phyloP scores from a whole-genome alignment of 1,140 invertebrate genomes.

The Lysiphlebus fabarum region DNA sequence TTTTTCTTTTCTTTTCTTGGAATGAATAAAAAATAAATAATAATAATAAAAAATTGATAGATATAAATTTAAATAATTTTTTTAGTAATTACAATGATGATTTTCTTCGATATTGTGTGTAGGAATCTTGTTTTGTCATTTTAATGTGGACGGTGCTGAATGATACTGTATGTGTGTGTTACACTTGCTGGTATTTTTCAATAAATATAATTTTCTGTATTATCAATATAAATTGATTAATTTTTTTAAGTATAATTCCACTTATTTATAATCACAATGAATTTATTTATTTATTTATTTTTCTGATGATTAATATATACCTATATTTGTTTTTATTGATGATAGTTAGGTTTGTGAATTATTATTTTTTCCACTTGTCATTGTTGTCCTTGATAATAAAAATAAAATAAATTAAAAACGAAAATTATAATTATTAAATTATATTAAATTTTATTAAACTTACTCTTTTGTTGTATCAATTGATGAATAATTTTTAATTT shows the following conservation, averaged over 20 bases:
- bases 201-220: constrained; percentile 23
- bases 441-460: constrained; percentile 23
- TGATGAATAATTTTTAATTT: background rate
- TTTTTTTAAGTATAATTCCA: constrained; percentile 9
- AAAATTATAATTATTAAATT: constrained; percentile 13
- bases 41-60: too few relatives aligned
- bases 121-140: constrained; percentile 33
- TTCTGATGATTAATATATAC: too few relatives aligned
- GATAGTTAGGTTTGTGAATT: too few relatives aligned
- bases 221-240: constrained; percentile 5
- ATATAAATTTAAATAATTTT: background rate
- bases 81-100: background rate
- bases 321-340: too few relatives aligned
- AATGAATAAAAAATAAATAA: too few relatives aligned
- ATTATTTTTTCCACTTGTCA: constrained; percentile 32
- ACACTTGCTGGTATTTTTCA: constrained; percentile 37
- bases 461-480: constrained; percentile 24
- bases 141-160: constrained; percentile 48
- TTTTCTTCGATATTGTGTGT: too few relatives aligned
- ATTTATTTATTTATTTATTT: too few relatives aligned
- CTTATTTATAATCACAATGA: constrained; percentile 7
- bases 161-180: constrained; percentile 44
- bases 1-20: too few relatives aligned
- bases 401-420: constrained; percentile 19
- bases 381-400: constrained; percentile 22